phyloP scores from a whole-genome alignment of 1,140 invertebrate genomes.

The Cataglyphis hispanica region DNA sequence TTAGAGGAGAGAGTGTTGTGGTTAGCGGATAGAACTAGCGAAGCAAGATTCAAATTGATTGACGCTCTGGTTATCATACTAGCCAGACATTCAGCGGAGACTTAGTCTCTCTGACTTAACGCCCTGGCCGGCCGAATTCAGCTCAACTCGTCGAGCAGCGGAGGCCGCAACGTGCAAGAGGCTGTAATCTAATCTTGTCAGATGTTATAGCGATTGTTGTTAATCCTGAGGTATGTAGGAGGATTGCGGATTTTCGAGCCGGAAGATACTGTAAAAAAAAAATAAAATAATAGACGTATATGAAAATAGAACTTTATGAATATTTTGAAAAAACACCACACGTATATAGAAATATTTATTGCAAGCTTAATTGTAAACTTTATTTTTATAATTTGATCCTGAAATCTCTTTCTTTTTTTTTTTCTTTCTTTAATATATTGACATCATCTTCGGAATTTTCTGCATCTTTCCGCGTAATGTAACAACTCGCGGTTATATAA shows the following conservation, averaged over 20 bases:
- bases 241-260: background rate
- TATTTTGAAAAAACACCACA: background rate
- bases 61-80: conserved; percentile 65
- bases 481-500: conserved; percentile 74
- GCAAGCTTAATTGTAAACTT: background rate
- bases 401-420: background rate
- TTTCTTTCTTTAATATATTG: conserved; percentile 5
- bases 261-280: background rate
- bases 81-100: conserved; percentile 63
- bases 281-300: background rate
- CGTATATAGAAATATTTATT: background rate
- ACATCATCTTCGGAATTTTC: conserved; percentile 13
- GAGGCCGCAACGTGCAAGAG: background rate
- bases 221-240: background rate
- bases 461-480: conserved; percentile 64
- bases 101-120: conserved; percentile 70
- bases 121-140: conserved; percentile 38
- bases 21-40: conserved; percentile 5
- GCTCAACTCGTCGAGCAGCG: conserved; percentile 20
- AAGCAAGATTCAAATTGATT: conserved; percentile 39
- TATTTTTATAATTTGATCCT: background rate
- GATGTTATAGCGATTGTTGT: conserved; percentile 22
- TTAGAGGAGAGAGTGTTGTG: conserved; percentile 24
- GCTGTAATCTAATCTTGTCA: conserved; percentile 24
- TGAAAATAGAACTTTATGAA: background rate